These are phyloP conservation scores for Misgurnus mizolepis DNA, from an alignment of 2,113 vertebrate genomes.

Conservation along the genomic window DNA sequence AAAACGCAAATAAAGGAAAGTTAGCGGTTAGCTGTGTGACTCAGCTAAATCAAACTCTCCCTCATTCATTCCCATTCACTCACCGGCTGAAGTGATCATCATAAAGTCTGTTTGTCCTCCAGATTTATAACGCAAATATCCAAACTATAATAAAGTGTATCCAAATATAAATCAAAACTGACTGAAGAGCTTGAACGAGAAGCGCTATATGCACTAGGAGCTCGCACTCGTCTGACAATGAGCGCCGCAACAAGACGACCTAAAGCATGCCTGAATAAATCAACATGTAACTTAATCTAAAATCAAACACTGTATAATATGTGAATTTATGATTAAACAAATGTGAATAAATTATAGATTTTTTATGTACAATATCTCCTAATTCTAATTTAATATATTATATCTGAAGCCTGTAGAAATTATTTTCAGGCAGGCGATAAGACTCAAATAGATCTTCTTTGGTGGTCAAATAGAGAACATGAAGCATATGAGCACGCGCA, in stretches of 20 bases:
- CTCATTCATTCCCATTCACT: conserved; percentile 36
- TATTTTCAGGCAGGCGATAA: not conserved
- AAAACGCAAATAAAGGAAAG: too few relatives aligned
- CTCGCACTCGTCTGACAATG: not conserved
- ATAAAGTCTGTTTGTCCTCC: not conserved
- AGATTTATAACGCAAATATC: not conserved
- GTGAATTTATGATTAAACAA: not conserved
- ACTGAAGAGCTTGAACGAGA: not conserved
- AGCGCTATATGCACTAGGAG: not conserved
- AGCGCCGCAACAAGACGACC: not conserved
- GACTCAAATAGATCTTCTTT: not conserved
- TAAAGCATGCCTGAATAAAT: not conserved
- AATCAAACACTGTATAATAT: not conserved
- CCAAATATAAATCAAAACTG: not conserved
- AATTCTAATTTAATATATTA: not conserved
- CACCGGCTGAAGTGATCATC: conserved; percentile 82
- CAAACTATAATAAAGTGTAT: not conserved
- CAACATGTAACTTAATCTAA: too few relatives aligned
- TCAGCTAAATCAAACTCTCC: conserved; percentile 77
- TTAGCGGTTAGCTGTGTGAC: conserved; percentile 70
- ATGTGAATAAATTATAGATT: not conserved
- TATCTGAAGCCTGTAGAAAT: not conserved
- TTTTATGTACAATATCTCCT: not conserved
- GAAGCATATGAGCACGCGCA: not conserved
- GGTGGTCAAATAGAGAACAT: not conserved